These are phyloP conservation scores for Campylorhamphus procurvoides DNA, from an alignment of 2,113 vertebrate genomes.

Conservation along the genomic window DNA sequence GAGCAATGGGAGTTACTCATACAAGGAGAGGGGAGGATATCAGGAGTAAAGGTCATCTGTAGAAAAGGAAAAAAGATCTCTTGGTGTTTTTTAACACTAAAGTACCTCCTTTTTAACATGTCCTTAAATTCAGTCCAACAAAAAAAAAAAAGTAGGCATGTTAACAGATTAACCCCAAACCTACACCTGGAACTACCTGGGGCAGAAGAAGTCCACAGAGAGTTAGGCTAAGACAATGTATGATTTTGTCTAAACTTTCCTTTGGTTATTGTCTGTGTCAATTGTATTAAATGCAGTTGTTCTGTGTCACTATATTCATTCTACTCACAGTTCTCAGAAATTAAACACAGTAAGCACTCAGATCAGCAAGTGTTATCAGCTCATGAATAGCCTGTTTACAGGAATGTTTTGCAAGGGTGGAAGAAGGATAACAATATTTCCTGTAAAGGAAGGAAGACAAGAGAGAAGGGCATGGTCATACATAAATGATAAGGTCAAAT, in stretches of 20 bases:
- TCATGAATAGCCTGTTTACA: neutral
- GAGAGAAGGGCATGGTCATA: neutral
- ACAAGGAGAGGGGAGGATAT: neutral
- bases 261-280: neutral
- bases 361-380: neutral
- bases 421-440: neutral
- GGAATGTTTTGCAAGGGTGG: neutral
- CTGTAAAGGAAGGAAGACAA: neutral
- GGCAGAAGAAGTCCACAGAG: neutral
- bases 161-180: neutral
- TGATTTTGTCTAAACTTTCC: neutral
- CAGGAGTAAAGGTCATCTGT: neutral
- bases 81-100: neutral
- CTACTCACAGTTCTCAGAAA: neutral
- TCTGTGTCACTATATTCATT: neutral
- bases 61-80: neutral
- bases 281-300: neutral
- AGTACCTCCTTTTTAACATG: neutral
- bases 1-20: neutral
- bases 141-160: neutral
- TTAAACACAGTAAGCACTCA: neutral
- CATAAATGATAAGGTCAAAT: neutral
- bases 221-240: neutral
- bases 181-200: neutral
- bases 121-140: neutral